Base-by-base conservation (phyloP, 2,888 invertebrate species). In the Flexamia atlantica region DNA sequence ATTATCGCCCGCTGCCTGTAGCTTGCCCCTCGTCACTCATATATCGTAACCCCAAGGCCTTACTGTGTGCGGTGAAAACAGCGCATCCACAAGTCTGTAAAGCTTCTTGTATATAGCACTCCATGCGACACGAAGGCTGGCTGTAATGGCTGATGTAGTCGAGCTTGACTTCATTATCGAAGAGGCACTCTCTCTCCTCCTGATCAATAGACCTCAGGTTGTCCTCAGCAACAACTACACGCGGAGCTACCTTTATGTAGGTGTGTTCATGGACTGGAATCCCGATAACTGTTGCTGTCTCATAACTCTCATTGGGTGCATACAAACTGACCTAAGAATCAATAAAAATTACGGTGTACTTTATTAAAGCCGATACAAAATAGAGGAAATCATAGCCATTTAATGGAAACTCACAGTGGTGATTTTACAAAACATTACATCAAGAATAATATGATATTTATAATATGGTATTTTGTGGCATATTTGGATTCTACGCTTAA, bases 71-170 rank as follows among this genome's bases (percentile, higher is more conserved):
- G 23, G 42, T 2, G 7, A 76, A 76, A 5, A 10, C 3, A 4
- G 28, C 50, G 28, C 76, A 76, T 12, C 76, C 76, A 76, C 76
- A 76, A 42, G 4, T 3, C 0, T 12, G 14, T 0, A 76, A 23
- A 25, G 23, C 12, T 10, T 46, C 23, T 14, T 76, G 5, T 2
- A 76, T 28, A 17, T 28, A 46, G 40, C 76, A 76, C 46, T 76
- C 76, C 76, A 76, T 12, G 14, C 23, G 40, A 25, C 76, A 76
- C 25, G 25, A 23, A 2, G 42, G 10, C 28, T 76, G 76, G 12
- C n/a, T 76, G 46, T 76, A 76, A 0, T 17, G 4, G 9, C 25
- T 76, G 76, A 76, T 50, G n/a, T 76, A 76, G 12, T 76, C 76
- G 28, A 76, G 76, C 10, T 3, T 17, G 3, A 25, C 25, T 17